A percentile compares a stretch with the other conserved stretches of the same genome.
phyloP scores from a whole-genome alignment of 2,797 vertebrate genomes.

The Melanotaenia nigrans region DNA sequence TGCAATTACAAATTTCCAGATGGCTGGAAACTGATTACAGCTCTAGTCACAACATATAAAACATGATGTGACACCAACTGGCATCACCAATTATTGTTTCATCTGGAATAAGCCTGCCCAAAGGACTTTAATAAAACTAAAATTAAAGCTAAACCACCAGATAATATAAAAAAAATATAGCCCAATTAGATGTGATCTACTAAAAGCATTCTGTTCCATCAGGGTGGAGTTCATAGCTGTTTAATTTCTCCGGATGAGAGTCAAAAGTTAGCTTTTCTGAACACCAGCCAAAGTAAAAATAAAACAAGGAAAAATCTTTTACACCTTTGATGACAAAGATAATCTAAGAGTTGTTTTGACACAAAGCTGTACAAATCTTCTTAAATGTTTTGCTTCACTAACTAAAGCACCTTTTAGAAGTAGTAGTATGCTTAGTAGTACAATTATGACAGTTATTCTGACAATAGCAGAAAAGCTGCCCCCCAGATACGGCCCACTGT shows the following conservation, averaged over 20 bases:
- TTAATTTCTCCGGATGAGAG: background rate
- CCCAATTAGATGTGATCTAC: background rate
- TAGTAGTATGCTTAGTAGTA: background rate
- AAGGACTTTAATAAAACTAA: background rate
- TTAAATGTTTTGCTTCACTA: background rate
- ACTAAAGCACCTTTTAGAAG: background rate
- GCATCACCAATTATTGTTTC: background rate
- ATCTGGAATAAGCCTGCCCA: background rate
- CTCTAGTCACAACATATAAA: background rate
- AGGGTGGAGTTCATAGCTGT: background rate
- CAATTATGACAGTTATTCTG: background rate
- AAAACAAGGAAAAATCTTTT: conserved; percentile 3
- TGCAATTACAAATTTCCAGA: conserved; percentile 3
- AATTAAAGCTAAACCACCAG: background rate
- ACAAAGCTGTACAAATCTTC: background rate
- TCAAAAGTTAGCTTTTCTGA: background rate
- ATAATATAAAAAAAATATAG: background rate
- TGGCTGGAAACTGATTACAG: background rate
- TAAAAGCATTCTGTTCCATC: background rate
- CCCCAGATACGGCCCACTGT: too few species aligned
- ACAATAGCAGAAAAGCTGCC: background rate
- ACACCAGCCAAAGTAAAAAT: background rate
- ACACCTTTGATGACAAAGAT: background rate
- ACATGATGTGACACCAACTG: conserved; percentile 1
- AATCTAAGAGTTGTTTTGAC: background rate